Conservation (phyloP, 1,140 invertebrate genomes). For the Himalopsyche phryganea region DNA sequence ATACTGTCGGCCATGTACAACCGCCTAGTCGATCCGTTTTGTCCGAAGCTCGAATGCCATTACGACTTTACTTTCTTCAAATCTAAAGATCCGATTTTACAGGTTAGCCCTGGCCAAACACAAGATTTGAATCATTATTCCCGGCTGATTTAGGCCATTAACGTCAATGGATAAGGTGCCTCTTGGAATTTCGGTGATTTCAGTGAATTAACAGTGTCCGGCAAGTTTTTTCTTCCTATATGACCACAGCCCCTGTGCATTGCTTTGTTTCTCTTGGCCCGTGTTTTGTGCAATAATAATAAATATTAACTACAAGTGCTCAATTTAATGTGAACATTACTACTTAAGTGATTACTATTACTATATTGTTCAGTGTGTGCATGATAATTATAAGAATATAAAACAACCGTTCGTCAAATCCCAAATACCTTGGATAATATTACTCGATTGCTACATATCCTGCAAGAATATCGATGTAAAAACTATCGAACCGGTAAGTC, state of each 20-base stretch:
- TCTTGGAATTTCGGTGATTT: conserved; percentile 18
- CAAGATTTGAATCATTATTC: background rate
- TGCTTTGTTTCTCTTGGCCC: conserved; percentile 15
- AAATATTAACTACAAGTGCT: background rate
- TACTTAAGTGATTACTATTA: no score
- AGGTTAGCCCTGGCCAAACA: conserved; percentile 3
- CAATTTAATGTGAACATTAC: background rate
- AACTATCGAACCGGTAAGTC: no score
- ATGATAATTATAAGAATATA: no score
- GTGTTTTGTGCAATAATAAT: conserved; percentile 19
- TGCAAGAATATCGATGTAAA: no score
- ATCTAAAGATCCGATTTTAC: background rate
- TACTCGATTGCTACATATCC: no score
- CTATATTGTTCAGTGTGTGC: no score
- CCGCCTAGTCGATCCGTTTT: conserved; percentile 1
- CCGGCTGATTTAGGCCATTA: conserved; percentile 14
- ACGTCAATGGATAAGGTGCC: conserved; percentile 3
- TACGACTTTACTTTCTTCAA: background rate
- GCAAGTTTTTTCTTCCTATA: background rate
- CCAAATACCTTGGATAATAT: no score
- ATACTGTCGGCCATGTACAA: conserved; percentile 10
- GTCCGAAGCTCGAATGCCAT: conserved; percentile 10
- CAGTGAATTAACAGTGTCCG: conserved; percentile 3
- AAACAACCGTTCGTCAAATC: no score
- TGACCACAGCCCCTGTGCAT: conserved; percentile 7